Evolutionary conservation across 2,888 invertebrate species (phyloP), one percentile per base, ranked within the genome.

Genomic region (Gasteruption jaculator): DNA sequence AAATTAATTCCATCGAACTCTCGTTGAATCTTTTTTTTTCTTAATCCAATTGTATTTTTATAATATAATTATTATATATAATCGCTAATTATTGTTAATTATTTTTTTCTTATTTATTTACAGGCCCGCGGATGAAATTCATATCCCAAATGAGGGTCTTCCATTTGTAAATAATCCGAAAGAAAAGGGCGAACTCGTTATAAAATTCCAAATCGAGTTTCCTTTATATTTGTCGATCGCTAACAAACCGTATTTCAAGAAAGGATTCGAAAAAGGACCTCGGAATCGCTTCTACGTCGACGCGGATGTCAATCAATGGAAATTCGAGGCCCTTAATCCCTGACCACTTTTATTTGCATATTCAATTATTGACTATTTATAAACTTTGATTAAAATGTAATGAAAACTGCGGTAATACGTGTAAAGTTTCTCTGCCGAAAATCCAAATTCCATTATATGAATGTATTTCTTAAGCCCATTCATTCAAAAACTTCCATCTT

Each of bases 121-220:
- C 25, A 70, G 77, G 16, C 84, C 85, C 1, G 77, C 76, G 2
- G 88, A 82, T 54, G 77, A 77, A 48, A 88, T 86, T 67, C 59
- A 81, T 0, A 74, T 90, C 1, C 75, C 77, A 38, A 79, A 78
- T 5, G 89, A 90, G 71, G 90, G 90, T 1, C 73, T 90, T 55
- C 88, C 88, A 0, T 64, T 82, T 40, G 74, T 80, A 2, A 78
- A 79, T 40, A 75, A 79, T 55, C 72, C 76, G 30, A 77, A 76
- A 35, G 76, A 77, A 25, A 81, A 76, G 52, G 89, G 90, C 7
- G 78, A 85, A 60, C 69, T 90, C 27, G 77, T 84, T 30, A 76
- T 90, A 50, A 74, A 76, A 40, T 90, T 90, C 61, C 71, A 77
- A 38, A 74, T 81, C 21, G 65, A 73, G 44, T 81, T 77, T 63